Evolutionary conservation across 2,113 vertebrate genomes (phyloP).

Genomic region (Cyanocitta stelleri): DNA sequence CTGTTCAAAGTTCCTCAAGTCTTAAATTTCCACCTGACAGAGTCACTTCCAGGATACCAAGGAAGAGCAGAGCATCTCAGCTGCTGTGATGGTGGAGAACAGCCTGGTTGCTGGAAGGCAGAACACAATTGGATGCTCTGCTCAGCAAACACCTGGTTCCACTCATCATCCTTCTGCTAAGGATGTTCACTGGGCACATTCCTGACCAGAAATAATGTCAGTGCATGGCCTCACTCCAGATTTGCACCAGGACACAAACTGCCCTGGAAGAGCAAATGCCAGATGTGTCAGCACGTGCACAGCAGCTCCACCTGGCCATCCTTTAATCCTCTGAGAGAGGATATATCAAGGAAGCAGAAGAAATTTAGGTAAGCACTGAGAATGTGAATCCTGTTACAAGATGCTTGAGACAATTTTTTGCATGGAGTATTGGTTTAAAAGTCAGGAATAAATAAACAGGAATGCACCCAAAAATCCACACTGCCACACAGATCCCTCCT

Average conservation of each 20-base stretch:
- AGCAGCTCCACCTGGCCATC: background rate
- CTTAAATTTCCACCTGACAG: background rate
- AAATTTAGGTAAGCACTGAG: background rate
- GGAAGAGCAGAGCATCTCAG: background rate
- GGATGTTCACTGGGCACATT: background rate
- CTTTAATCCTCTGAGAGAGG: background rate
- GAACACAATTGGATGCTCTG: background rate
- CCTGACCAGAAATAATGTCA: background rate
- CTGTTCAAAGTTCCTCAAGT: background rate
- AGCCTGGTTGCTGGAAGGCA: background rate
- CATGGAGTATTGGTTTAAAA: background rate
- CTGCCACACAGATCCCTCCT: background rate
- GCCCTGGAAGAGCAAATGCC: background rate
- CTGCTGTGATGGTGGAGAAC: background rate
- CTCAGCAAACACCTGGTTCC: background rate
- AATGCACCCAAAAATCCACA: background rate
- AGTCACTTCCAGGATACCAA: background rate
- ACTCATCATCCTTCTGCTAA: background rate
- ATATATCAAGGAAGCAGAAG: background rate
- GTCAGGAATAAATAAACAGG: background rate
- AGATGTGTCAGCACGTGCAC: rapidly evolving
- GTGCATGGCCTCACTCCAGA: background rate
- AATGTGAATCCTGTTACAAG: background rate
- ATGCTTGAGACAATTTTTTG: background rate
- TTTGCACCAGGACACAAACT: background rate